Percentiles rank a stretch among this genome's conserved stretches.
These are phyloP conservation scores for Oenanthe oenanthe DNA, from an alignment of 2,113 vertebrate genomes.

Conservation along the genomic window DNA sequence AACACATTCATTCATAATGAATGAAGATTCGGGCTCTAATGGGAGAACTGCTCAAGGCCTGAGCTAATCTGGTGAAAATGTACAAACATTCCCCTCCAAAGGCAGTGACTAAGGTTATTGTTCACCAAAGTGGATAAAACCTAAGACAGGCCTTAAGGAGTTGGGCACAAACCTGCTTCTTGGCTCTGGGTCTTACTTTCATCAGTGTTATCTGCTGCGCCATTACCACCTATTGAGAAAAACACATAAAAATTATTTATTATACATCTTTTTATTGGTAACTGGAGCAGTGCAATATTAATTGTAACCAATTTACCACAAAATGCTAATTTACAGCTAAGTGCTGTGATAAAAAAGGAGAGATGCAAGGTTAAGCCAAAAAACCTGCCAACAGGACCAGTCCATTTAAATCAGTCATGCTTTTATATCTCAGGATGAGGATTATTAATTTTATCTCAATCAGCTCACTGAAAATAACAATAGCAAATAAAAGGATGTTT, in stretches of 20 bases:
- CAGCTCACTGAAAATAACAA: constrained; percentile 2
- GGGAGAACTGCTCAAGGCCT: background rate
- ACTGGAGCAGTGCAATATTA: constrained; percentile 40
- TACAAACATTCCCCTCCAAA: constrained; percentile 25
- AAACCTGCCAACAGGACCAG: constrained; percentile 6
- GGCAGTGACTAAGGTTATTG: constrained; percentile 26
- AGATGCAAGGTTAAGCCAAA: constrained; percentile 24
- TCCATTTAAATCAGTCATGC: background rate
- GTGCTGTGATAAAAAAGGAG: background rate
- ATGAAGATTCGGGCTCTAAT: background rate
- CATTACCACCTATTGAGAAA: constrained; percentile 62
- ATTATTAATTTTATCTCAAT: constrained; percentile 16
- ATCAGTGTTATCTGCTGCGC: constrained; percentile 8
- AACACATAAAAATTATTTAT: constrained; percentile 49
- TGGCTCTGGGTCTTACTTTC: constrained; percentile 48
- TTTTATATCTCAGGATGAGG: background rate
- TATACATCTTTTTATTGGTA: constrained; percentile 36
- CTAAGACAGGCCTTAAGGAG: constrained; percentile 37
- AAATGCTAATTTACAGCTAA: background rate
- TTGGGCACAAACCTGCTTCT: constrained; percentile 72
- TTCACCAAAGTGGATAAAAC: constrained; percentile 53
- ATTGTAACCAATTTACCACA: constrained; percentile 49
- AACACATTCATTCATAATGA: constrained; percentile 8
- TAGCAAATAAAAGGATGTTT: background rate
- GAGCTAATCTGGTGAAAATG: constrained; percentile 37